phyloP scores from a whole-genome alignment of 2,888 invertebrate genomes.

The Pollenia amentaria region DNA sequence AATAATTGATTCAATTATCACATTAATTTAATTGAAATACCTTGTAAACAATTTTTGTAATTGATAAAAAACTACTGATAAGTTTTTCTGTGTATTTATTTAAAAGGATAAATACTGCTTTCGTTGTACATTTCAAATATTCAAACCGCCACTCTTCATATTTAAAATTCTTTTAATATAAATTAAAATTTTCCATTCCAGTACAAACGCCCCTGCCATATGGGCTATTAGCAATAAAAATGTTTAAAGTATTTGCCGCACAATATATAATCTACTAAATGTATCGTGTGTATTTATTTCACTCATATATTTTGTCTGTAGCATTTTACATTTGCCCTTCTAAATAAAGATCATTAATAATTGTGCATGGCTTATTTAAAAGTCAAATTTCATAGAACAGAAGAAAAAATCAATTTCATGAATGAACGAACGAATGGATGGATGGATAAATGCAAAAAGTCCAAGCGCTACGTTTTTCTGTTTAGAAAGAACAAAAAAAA shows the following conservation, averaged over 20 bases:
- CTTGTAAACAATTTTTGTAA: no score
- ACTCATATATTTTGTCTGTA: neutral
- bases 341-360: constrained; percentile 49
- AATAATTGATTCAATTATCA: no score
- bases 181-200: neutral
- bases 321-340: constrained; percentile 22
- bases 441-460: constrained; percentile 6
- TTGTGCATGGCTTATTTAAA: constrained; percentile 46
- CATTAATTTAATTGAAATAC: no score
- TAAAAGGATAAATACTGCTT: no score
- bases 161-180: neutral
- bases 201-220: constrained; percentile 1
- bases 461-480: constrained; percentile 27
- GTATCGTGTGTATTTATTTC: constrained; percentile 1
- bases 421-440: constrained; percentile 62
- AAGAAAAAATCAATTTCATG: constrained; percentile 69
- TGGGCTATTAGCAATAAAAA: neutral
- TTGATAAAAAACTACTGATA: no score
- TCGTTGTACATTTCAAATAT: no score
- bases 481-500: constrained; percentile 9
- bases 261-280: neutral
- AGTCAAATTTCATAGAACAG: constrained; percentile 53
- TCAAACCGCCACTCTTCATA: neutral
- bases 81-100: no score
- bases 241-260: neutral